Percentiles rank a stretch among this genome's conserved stretches.
phyloP scores from a whole-genome alignment of 2,888 invertebrate species.

The Cerastis rubricosa region DNA sequence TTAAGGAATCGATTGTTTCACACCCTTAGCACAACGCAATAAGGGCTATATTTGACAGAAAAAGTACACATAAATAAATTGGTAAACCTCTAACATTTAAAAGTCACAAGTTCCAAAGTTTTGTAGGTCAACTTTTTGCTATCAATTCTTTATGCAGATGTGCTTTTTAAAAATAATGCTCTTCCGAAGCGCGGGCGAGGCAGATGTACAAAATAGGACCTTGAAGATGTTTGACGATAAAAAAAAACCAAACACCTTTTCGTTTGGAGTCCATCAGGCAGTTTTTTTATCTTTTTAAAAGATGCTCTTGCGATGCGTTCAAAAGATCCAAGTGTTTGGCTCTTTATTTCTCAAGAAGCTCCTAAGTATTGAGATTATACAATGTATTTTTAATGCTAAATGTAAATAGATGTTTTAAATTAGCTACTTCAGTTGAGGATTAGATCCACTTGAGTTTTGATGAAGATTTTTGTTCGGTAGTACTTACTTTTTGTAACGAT shows the following conservation, averaged over 20 bases:
- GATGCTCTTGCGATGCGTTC: constrained; percentile 64
- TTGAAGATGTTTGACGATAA: constrained; percentile 83
- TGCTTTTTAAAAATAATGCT: constrained; percentile 81
- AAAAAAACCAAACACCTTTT: constrained; percentile 86
- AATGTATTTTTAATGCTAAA: constrained; percentile 43
- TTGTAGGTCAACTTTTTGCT: constrained; percentile 90
- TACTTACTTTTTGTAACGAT: constrained; percentile 1
- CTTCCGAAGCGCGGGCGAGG: constrained; percentile 81
- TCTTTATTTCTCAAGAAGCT: constrained; percentile 50
- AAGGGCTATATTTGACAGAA: constrained; percentile 60
- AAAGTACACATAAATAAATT: constrained; percentile 11
- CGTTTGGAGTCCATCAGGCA: constrained; percentile 74
- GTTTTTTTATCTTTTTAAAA: constrained; percentile 71
- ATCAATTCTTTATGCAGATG: constrained; percentile 90
- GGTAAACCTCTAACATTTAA: constrained; percentile 61
- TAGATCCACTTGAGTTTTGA: constrained; percentile 24
- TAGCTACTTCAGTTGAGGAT: constrained; percentile 12
- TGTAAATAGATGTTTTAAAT: constrained; percentile 37
- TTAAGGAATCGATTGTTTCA: constrained; percentile 23
- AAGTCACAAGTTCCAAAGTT: constrained; percentile 75
- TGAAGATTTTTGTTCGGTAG: constrained; percentile 14
- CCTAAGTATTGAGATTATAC: constrained; percentile 54
- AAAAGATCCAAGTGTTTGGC: constrained; percentile 53
- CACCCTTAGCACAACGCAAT: constrained; percentile 54
- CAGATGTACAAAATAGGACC: constrained; percentile 86